phyloP scores from a whole-genome alignment of 2,888 invertebrate species.

The Fragum whitleyi region DNA sequence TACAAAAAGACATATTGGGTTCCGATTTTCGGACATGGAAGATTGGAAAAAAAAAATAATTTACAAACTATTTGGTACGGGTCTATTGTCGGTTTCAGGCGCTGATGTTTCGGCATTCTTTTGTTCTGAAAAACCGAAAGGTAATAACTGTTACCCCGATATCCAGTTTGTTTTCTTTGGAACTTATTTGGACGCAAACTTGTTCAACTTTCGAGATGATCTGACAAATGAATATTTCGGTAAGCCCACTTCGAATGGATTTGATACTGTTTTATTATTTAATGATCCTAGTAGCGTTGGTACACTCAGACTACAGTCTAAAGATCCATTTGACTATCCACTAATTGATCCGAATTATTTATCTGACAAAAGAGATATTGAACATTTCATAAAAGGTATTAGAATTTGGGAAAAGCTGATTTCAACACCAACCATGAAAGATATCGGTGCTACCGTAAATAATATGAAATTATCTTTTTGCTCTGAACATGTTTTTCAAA shows the following conservation, averaged over 20 bases:
- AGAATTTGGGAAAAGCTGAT: conserved; percentile 39
- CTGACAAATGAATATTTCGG: conserved; percentile 37
- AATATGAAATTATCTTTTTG: conserved; percentile 42
- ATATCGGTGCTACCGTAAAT: conserved; percentile 42
- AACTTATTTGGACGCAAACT: conserved; percentile 19
- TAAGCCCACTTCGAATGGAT: conserved; percentile 73
- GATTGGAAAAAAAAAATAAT: conserved; percentile 28
- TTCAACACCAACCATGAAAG: conserved; percentile 45
- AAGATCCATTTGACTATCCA: conserved; percentile 92
- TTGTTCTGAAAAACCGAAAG: conserved; percentile 24
- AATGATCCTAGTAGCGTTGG: conserved; percentile 88
- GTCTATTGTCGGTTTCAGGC: conserved; percentile 38
- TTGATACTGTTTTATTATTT: conserved; percentile 86
- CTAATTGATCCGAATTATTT: conserved; percentile 96
- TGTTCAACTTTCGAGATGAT: conserved; percentile 38
- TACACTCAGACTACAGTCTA: conserved; percentile 90
- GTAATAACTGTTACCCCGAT: conserved; percentile 45
- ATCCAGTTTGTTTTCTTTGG: conserved; percentile 48
- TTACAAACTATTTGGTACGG: conserved; percentile 46
- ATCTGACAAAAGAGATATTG: conserved; percentile 87
- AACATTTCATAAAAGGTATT: conserved; percentile 47
- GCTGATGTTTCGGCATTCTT: conserved; percentile 48
- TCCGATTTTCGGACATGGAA: conserved; percentile 23
- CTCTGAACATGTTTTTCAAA: conserved; percentile 35
- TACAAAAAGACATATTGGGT: conserved; percentile 31